Evolutionary conservation across 2,113 vertebrate genomes (phyloP), one percentile per base, ranked within the genome.

Genomic region (Istiophorus platypterus): DNA sequence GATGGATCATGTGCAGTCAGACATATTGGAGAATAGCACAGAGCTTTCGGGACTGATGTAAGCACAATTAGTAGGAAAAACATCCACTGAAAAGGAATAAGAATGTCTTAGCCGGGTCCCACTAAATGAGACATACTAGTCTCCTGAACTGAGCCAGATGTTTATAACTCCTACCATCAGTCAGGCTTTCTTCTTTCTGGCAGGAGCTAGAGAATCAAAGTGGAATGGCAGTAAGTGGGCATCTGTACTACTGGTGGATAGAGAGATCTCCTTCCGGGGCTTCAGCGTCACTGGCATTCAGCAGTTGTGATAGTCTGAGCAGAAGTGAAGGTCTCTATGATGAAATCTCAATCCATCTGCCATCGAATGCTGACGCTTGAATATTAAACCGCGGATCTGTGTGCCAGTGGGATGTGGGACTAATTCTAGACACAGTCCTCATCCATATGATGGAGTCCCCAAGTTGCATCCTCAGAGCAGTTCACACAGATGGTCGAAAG

Each of bases 191-290:
- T 69, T 29, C 22, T 52, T 73, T 2, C 39, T 22, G 29, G 37
- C 8, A 54, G 63, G 65, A 62, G 20, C 76, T 24, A 59, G 54
- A 66, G 47, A 61, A 58, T 41, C 37, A 42, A 51, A 56, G 7
- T 78, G 59, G 56, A 47, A 61, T 75, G 74, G 27, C 56, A 84
- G 65, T 9, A 45, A 69, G 37, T 37, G 56, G 42, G 63, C 37
- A 68, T 75, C 76, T 83, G 9, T 41, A 41, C 57, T 45, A 61
- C 37, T 24, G 41, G 31, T 26, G 59, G 17, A 37, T 52, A 4
- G 17, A 47, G 58, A 68, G 47, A 24, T 77, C 42, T 59, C 29
- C 47, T 62, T 79, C n/a, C 26, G 20, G 37, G 37, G 49, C 14
- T 66, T 54, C 66, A 59, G 56, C 52, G 59, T 58, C 42, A 26